phyloP scores from a whole-genome alignment of 2,888 invertebrate genomes.

The Tenthredo mesomela region DNA sequence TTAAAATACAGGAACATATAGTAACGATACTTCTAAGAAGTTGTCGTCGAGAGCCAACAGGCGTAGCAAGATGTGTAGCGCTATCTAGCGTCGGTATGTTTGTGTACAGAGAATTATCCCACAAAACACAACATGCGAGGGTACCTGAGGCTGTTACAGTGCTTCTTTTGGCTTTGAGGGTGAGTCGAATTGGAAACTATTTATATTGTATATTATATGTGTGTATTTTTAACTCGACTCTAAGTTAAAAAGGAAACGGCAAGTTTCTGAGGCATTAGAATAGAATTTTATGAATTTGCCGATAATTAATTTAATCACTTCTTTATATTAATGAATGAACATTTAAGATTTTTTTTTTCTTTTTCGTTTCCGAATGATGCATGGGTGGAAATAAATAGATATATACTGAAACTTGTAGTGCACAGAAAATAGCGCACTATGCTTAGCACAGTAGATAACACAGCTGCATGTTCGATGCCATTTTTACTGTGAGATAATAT shows the following conservation, averaged over 20 bases:
- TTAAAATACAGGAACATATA: slow-evolving; percentile 86
- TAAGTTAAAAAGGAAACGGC: background rate
- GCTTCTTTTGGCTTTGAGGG: slow-evolving; percentile 85
- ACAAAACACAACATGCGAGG: slow-evolving; percentile 82
- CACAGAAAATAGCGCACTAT: background rate
- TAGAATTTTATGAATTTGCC: background rate
- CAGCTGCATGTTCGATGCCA: slow-evolving; percentile 21
- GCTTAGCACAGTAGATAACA: background rate
- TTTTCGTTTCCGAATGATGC: background rate
- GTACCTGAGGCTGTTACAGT: slow-evolving; percentile 85
- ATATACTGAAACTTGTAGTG: background rate
- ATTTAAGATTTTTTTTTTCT: no score
- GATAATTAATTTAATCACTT: background rate
- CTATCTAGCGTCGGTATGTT: slow-evolving; percentile 91
- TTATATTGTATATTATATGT: background rate
- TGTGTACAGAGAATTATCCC: slow-evolving; percentile 84
- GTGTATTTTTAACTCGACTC: background rate
- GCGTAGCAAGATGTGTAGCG: slow-evolving; percentile 93
- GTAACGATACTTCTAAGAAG: slow-evolving; percentile 92
- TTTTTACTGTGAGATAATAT: background rate
- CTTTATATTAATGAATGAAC: background rate
- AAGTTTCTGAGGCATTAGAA: background rate
- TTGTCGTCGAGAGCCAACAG: slow-evolving; percentile 93
- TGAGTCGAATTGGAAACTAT: slow-evolving; percentile 74
- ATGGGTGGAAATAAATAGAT: background rate